Evolutionary conservation across 1,140 invertebrate species (phyloP).

Genomic region (Euura lappo): DNA sequence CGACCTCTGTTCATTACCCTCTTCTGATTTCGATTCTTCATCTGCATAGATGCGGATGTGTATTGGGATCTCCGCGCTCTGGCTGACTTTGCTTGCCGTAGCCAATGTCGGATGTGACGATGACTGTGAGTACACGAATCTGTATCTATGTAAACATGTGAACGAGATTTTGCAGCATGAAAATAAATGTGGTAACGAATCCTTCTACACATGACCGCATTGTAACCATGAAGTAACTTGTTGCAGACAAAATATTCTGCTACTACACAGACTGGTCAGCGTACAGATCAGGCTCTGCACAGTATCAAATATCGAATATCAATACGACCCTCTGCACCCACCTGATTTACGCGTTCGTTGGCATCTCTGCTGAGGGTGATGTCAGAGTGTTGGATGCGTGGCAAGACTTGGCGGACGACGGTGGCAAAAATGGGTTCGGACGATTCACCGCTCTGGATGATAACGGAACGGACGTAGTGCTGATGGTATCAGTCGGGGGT

Average conservation of each 20-base stretch:
- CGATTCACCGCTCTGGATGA: slow-evolving; percentile 68
- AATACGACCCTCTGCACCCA: slow-evolving; percentile 77
- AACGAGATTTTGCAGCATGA: too few relatives aligned
- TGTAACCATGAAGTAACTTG: too few relatives aligned
- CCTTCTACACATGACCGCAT: too few relatives aligned
- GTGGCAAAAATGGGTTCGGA: slow-evolving; percentile 60
- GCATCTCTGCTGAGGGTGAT: slow-evolving; percentile 59
- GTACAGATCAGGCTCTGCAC: slow-evolving; percentile 69
- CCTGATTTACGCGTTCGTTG: slow-evolving; percentile 75
- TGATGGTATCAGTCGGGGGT: slow-evolving; percentile 76
- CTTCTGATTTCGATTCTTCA: too few relatives aligned
- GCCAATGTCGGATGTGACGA: too few relatives aligned
- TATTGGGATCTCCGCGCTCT: too few relatives aligned
- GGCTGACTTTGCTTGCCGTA: too few relatives aligned
- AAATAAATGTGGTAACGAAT: too few relatives aligned
- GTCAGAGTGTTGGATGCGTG: slow-evolving; percentile 68
- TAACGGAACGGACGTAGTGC: slow-evolving; percentile 70
- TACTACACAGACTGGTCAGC: slow-evolving; percentile 79
- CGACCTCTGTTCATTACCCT: too few relatives aligned
- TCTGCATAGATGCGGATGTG: too few relatives aligned
- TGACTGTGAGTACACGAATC: too few relatives aligned
- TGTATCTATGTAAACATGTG: too few relatives aligned
- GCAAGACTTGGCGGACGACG: slow-evolving; percentile 64
- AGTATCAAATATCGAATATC: slow-evolving; percentile 70
- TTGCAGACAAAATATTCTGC: slow-evolving; percentile 65